Conservation (phyloP, 2,113 vertebrate species). For the Falcunculus frontatus region DNA sequence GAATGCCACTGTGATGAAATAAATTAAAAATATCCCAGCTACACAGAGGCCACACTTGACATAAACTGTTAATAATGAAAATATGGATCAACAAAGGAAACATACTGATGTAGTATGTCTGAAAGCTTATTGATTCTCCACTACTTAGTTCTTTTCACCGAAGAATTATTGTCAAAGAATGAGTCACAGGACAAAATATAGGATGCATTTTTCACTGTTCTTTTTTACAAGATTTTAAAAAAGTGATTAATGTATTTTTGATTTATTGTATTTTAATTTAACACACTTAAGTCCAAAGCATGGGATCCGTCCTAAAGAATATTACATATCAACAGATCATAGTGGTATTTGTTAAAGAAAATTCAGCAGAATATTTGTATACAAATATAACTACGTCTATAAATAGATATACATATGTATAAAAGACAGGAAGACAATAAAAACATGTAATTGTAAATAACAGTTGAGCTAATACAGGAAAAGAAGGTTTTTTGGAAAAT, state of each 20-base stretch:
- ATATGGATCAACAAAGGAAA: conserved; percentile 57
- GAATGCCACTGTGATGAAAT: conserved; percentile 41
- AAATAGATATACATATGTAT: not conserved
- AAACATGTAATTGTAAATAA: not conserved
- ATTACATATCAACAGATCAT: not conserved
- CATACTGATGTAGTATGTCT: conserved; percentile 60
- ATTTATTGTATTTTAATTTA: conserved; percentile 12
- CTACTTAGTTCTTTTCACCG: conserved; percentile 66
- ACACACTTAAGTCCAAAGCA: not conserved
- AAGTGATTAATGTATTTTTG: not conserved
- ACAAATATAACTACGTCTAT: not conserved
- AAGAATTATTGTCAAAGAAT: conserved; percentile 68
- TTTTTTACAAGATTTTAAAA: not conserved
- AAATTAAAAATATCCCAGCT: conserved; percentile 42
- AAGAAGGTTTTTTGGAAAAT: not conserved
- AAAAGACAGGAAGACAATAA: not conserved
- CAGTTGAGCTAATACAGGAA: not conserved
- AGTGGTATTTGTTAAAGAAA: not conserved
- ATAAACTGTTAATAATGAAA: conserved; percentile 67
- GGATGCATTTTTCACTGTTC: conserved; percentile 16
- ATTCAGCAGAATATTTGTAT: not conserved
- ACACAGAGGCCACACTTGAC: conserved; percentile 46
- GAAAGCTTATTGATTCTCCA: conserved; percentile 71
- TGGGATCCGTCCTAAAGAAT: not conserved
- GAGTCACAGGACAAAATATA: conserved; percentile 61